Evolutionary conservation across 2,888 invertebrate species (phyloP), one percentile per base, ranked within the genome.

Genomic region (Machimus atricapillus): DNA sequence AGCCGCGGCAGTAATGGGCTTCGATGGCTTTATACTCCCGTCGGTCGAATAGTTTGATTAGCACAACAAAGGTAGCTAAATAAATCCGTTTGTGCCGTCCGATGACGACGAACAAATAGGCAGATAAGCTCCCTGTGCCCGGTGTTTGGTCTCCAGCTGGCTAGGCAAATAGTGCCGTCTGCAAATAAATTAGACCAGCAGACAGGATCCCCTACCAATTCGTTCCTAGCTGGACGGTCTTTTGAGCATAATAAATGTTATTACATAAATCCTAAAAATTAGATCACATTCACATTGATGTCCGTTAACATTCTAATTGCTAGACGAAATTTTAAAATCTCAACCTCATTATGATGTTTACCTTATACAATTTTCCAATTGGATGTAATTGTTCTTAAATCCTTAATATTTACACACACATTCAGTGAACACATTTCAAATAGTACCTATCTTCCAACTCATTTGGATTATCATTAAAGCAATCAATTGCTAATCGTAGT

Each of bases 1-100:
- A 86, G 86, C 37, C 16, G 43, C 81, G 23, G 40, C 78, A 43
- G 81, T 73, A 86, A 86, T 86, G 43, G 83, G 31, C 37, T 19
- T 23, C 73, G 83, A 83, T 83, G 83, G 66, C 83, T 83, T 83
- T 66, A 83, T 83, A 40, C 23, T 83, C 37, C 31, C 31, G 37
- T 9, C 16, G n/a, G 37, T 9, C 19, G 56, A 46, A 79, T 79
- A 79, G 79, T 79, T 82, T 82, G 37, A 52, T 82, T 52, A 27
- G 56, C 34, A 58, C 34, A 58, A 52, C 56, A 27, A 82, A 56
- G 82, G 31, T 58, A 82, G 31, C 52, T 52, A 34, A 58, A 52
- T 58, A 82, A 82, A 82, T 82, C 82, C 56, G 34, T 58, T 82
- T 31, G 56, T n/a, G 23, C 37, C 43, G 78, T 46, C 78, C 16